Base-by-base conservation (phyloP, 2,797 vertebrate species). In the Enteromius treurensis region DNA sequence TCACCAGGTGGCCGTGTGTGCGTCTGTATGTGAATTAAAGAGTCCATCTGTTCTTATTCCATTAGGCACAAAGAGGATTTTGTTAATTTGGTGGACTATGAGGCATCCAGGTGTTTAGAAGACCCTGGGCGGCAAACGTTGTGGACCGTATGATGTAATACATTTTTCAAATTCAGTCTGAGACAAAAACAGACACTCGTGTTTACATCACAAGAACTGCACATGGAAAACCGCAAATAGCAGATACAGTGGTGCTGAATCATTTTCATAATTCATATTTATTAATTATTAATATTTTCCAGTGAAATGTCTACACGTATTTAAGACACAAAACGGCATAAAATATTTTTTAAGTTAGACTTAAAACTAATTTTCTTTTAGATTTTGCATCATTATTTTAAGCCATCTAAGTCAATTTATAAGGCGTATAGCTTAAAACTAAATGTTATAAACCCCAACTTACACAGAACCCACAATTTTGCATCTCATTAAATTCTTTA, bases 21-120 rank as follows among this genome's bases (percentile, higher is more conserved):
- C 4, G 10, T 67, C 45, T 82, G 21, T 75, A 49, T 23, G 23
- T 14, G 42, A 75, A 82, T 53, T 55, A 53, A 64, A 55, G 15
- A 49, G 32, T 76, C 60, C 71, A 82, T 82, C 80, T 76, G 73
- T 82, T 82, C 62, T 40, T 62, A 55, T 82, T 82, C 17, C 73
- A 69, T 69, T 69, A 68, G 37, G 37, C 26, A 62, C 23, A 68
- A 76, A 77, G 26, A 58, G 19, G 73, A 53, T 69, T 82, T 58
- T 67, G 62, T 55, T 69, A 7, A 58, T 77, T 68, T 82, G 34
- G 23, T 0, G 26, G 40, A 42, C 8, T 62, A 23, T 49, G 40
- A 70, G 34, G 21, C 29, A 37, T 34, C 53, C 74, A 70, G 74
- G 65, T 78, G 65, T 78, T 77, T 45, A 10, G 17, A 29, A 69